Base-by-base conservation (phyloP, 1,140 invertebrate genomes). In the Drosophila auraria region DNA sequence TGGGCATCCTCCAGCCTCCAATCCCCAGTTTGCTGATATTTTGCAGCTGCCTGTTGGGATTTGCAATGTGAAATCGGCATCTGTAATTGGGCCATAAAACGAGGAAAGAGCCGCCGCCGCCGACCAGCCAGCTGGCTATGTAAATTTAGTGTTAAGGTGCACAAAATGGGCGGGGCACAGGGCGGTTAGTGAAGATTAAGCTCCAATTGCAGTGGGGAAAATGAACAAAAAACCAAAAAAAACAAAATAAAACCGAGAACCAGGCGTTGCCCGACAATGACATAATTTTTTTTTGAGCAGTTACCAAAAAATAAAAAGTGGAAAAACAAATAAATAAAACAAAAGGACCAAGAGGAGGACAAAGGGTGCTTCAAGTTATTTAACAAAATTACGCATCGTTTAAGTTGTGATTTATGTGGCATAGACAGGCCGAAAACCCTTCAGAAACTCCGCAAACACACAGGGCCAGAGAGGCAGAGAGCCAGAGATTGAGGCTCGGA, bases 321-420 rank as follows among this genome's bases (percentile, higher is more conserved):
- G 40, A 33, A 66, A 64, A 75, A 64, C 79, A 89, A 75, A 87
- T 87, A 87, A 89, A 87, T 84, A 89, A 86, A 86, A 72, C 80
- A 66, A 87, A 77, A 40, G 65, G 30, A 25, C 61, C 27, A 5
- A 65, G 53, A 25, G 27, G 47, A 8, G 56, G 54, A 57, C 54
- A 47, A 44, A 27, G 38, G 80, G 49, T 74, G 62, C 60, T 73
- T 68, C 44, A 68, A 78, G 77, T 87, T 83, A 79, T 89, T 89
- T 81, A 79, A 73, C 81, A 78, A 83, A 77, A 91, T 87, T 83
- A 91, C 82, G 87, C 83, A 84, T 91, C 87, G 83, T 91, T 91
- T 91, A 87, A 87, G 75, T 79, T 87, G 72, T 91, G 87, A 91
- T 91, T 91, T 91, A 91, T 91, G 87, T 82, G 80, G 83, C 86